Conservation (phyloP, 2,113 vertebrate genomes). For the Microtus pennsylvanicus region DNA sequence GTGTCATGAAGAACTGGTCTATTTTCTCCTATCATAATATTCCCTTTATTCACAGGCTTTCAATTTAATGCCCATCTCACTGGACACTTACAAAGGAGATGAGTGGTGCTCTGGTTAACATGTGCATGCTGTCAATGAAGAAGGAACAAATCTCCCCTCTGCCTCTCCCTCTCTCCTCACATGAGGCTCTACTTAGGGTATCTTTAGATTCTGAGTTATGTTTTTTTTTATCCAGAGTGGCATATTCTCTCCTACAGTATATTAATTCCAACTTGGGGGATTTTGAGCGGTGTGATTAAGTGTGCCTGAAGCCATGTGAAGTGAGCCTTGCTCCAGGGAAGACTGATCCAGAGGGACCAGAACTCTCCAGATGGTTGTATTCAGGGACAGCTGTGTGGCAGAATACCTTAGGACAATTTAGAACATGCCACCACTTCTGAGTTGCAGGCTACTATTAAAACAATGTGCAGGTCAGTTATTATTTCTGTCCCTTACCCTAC, state of each 20-base stretch:
- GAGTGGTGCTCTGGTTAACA: neutral
- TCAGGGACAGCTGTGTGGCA: neutral
- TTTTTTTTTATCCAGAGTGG: neutral
- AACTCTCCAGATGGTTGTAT: neutral
- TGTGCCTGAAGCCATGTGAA: no score
- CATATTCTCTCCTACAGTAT: neutral
- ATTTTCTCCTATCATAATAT: neutral
- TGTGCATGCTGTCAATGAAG: fast-evolving
- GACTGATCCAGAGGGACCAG: no score
- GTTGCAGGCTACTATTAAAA: neutral
- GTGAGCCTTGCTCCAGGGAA: no score
- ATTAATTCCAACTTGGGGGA: neutral
- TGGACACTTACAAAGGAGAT: neutral
- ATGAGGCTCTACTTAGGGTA: neutral
- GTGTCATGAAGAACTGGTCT: neutral
- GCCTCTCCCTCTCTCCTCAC: neutral
- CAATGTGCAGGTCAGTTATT: no score
- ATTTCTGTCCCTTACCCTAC: neutral
- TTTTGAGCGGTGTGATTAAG: neutral
- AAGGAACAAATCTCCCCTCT: no score
- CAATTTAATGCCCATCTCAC: neutral
- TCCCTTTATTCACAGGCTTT: neutral
- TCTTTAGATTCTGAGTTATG: neutral
- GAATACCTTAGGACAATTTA: neutral
- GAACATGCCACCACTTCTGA: neutral